Percentiles rank a stretch among this genome's conserved stretches.
These are phyloP conservation scores for Salminus brasiliensis DNA, from an alignment of 2,113 vertebrate species.

Conservation along the genomic window DNA sequence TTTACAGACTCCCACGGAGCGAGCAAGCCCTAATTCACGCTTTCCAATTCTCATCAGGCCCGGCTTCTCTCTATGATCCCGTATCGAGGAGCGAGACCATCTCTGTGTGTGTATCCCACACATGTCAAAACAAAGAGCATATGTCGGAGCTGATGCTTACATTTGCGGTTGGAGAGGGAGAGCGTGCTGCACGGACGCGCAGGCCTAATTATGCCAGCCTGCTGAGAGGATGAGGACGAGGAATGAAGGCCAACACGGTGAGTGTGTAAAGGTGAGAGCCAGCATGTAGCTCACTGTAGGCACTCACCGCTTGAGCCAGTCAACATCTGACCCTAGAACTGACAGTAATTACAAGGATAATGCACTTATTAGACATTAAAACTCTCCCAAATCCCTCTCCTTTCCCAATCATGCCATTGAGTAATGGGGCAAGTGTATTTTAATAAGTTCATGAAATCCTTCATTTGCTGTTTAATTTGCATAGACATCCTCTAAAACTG, in stretches of 20 bases:
- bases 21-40: constrained; percentile 28
- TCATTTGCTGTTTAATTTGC: not conserved
- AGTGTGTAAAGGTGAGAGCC: not conserved
- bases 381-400: not conserved
- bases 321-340: not conserved
- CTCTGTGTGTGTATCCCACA: constrained; percentile 14
- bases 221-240: constrained; percentile 17
- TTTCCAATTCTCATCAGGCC: constrained; percentile 38
- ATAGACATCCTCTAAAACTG: not conserved
- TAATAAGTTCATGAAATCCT: not conserved
- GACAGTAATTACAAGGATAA: not conserved
- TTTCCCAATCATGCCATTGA: not conserved
- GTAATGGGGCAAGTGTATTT: not conserved
- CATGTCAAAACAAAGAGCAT: constrained; percentile 39
- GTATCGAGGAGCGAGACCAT: constrained; percentile 1
- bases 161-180: constrained; percentile 35
- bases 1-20: constrained; percentile 42
- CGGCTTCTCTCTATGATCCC: constrained; percentile 31
- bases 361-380: constrained; percentile 15
- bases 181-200: constrained; percentile 15
- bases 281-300: constrained; percentile 1
- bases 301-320: not conserved
- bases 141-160: constrained; percentile 37
- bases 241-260: not conserved
- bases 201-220: constrained; percentile 27